phyloP scores from a whole-genome alignment of 2,113 vertebrate genomes.

The Pelecanus crispus region DNA sequence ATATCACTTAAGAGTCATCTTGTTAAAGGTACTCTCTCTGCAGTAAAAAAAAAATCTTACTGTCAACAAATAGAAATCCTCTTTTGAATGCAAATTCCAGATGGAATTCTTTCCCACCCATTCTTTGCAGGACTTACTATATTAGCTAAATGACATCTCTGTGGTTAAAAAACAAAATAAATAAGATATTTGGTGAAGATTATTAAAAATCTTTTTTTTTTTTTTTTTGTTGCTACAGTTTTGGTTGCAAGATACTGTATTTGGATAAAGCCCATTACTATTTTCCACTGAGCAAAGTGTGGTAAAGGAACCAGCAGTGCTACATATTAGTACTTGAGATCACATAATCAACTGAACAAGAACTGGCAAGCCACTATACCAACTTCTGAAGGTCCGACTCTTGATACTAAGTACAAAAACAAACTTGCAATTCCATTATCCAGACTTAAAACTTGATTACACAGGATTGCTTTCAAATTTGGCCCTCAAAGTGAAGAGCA shows the following conservation, averaged over 20 bases:
- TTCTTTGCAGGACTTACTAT: background rate
- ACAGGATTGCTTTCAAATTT: background rate
- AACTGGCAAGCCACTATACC: background rate
- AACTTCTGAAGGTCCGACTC: background rate
- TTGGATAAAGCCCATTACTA: background rate
- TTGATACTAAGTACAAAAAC: background rate
- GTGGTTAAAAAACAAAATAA: background rate
- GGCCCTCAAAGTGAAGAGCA: background rate
- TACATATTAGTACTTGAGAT: background rate
- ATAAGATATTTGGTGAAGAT: background rate
- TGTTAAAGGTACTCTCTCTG: background rate
- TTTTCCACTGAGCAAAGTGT: background rate
- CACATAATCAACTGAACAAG: background rate
- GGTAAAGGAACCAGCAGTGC: background rate
- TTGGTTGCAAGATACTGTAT: background rate
- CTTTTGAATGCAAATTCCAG: background rate
- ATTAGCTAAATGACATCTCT: background rate
- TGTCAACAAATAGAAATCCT: background rate
- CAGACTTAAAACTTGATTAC: background rate
- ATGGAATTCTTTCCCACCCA: background rate
- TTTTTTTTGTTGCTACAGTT: background rate
- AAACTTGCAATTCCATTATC: background rate
- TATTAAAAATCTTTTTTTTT: background rate
- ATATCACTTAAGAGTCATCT: background rate
- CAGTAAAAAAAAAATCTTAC: background rate